These are phyloP conservation scores for Pristionchus japonicus DNA, from an alignment of 2,888 invertebrate genomes.

Conservation along the genomic window DNA sequence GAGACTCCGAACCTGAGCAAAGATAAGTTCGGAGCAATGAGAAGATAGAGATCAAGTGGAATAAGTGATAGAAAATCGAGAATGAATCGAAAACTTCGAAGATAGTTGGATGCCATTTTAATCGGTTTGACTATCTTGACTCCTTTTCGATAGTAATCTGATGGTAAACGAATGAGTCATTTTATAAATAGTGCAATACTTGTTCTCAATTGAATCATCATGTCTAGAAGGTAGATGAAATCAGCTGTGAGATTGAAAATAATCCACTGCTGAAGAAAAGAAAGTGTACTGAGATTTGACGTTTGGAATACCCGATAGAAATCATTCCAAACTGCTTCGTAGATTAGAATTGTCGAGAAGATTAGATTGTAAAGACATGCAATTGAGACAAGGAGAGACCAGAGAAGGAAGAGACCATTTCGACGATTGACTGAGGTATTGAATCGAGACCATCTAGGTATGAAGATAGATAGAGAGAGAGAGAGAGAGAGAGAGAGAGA, in stretches of 20 bases:
- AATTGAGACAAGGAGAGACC: conserved; percentile 39
- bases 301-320: conserved; percentile 34
- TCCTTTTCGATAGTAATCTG: conserved; percentile 40
- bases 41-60: conserved; percentile 24
- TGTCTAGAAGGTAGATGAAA: conserved; percentile 35
- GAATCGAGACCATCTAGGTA: conserved; percentile 17
- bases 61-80: not conserved
- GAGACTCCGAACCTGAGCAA: not conserved
- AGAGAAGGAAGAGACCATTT: not conserved
- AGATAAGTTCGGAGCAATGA: not conserved
- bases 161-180: no score
- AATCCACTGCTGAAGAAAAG: conserved; percentile 6
- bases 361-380: conserved; percentile 32
- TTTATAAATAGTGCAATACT: not conserved
- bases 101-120: not conserved
- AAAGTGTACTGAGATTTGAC: no score
- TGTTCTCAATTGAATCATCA: conserved; percentile 26
- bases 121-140: not conserved
- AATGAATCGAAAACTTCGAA: conserved; percentile 11
- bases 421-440: conserved; percentile 34
- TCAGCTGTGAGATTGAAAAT: conserved; percentile 3
- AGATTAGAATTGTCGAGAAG: conserved; percentile 40
- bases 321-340: not conserved
- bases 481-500: not conserved
- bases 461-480: not conserved